A percentile compares a stretch with the other conserved stretches of the same genome.
phyloP scores from a whole-genome alignment of 2,113 vertebrate species.

The Diphyllodes magnificus region DNA sequence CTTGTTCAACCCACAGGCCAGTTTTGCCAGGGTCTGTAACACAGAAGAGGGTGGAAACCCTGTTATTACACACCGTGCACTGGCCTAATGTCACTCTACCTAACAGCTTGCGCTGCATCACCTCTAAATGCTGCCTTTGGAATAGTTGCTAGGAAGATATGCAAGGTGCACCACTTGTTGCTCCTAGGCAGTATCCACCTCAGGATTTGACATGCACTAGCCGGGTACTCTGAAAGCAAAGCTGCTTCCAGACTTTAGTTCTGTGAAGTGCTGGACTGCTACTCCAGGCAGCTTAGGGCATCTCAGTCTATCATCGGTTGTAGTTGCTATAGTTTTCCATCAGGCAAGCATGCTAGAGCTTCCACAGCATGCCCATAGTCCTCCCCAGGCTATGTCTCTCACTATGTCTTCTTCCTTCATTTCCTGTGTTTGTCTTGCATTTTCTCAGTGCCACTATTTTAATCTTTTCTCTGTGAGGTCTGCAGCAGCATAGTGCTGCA shows the following conservation, averaged over 20 bases:
- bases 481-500: not conserved
- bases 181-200: not conserved
- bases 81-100: not conserved
- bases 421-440: not conserved
- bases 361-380: not conserved
- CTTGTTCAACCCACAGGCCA: slow-evolving; percentile 94
- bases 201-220: no score
- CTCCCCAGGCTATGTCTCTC: not conserved
- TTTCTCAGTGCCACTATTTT: not conserved
- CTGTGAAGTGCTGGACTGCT: not conserved
- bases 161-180: not conserved
- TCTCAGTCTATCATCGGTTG: not conserved
- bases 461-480: not conserved
- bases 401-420: not conserved
- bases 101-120: not conserved
- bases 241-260: not conserved
- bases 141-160: not conserved
- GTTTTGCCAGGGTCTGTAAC: slow-evolving; percentile 87
- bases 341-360: not conserved
- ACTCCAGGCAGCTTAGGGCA: not conserved
- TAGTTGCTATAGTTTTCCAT: not conserved
- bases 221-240: not conserved
- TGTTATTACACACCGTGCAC: not conserved
- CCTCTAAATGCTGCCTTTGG: not conserved
- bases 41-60: not conserved